Percentiles rank a stretch among this genome's conserved stretches.
Conservation (phyloP, 92 coral and sea anemone genomes). For the Blastomussa wellsi region DNA sequence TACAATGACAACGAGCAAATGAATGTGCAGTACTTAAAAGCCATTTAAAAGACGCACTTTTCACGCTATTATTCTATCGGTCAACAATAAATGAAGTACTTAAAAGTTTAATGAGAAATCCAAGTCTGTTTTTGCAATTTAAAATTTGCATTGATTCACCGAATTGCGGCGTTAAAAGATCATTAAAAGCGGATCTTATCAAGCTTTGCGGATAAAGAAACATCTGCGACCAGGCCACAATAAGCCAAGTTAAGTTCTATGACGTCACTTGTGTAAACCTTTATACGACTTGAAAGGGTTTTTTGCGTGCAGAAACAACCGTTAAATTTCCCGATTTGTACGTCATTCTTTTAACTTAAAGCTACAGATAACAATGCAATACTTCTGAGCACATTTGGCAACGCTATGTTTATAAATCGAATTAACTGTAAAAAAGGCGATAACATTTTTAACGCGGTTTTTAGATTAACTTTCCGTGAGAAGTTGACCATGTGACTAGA, state of each 20-base stretch:
- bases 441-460: constrained; percentile 2
- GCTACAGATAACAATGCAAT: not conserved
- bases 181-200: constrained; percentile 10
- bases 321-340: not conserved
- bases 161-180: constrained; percentile 21
- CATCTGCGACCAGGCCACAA: constrained; percentile 14
- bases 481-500: not conserved
- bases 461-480: constrained; percentile 5
- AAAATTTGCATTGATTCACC: not conserved
- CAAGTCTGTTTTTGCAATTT: constrained; percentile 8
- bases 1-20: constrained; percentile 6
- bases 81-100: not conserved
- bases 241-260: not conserved
- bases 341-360: not conserved
- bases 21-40: constrained; percentile 5
- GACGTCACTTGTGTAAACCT: constrained; percentile 18
- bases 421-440: not conserved
- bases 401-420: not conserved
- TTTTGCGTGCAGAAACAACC: not conserved
- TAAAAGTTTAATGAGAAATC: constrained; percentile 26
- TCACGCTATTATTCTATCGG: not conserved
- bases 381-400: not conserved
- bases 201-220: not conserved
- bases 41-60: constrained; percentile 10
- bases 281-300: not conserved